phyloP scores from a whole-genome alignment of 2,113 vertebrate species.

The Phalacrocorax pelagicus region DNA sequence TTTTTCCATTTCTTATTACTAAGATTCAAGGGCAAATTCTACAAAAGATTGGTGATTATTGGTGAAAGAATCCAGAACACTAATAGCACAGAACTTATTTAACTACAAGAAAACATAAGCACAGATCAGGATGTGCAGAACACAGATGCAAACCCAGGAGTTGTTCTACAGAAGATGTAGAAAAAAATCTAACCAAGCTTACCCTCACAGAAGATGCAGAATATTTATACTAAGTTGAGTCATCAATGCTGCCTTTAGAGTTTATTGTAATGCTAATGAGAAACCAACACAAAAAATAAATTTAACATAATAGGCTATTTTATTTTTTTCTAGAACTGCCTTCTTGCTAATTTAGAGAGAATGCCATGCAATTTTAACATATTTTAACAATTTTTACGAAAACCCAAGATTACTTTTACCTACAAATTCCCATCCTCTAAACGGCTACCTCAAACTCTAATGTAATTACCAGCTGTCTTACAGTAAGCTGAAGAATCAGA shows the following conservation, averaged over 20 bases:
- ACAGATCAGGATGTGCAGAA: not conserved
- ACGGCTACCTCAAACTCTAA: not conserved
- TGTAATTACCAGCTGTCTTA: not conserved
- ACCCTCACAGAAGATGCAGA: not conserved
- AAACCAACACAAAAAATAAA: not conserved
- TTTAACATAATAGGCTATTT: not conserved
- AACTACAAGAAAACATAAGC: not conserved
- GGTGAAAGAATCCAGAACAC: not conserved
- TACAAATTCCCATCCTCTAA: not conserved
- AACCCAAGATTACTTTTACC: not conserved
- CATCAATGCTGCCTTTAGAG: not conserved
- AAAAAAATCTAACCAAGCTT: not conserved
- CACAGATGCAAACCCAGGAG: not conserved
- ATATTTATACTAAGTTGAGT: not conserved
- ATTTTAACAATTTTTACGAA: not conserved
- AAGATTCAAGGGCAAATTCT: not conserved
- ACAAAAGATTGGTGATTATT: not conserved
- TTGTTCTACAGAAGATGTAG: not conserved
- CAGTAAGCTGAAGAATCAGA: constrained; percentile 17
- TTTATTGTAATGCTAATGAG: not conserved
- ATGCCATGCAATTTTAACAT: not conserved
- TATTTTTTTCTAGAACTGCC: not conserved
- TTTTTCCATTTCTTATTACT: not conserved
- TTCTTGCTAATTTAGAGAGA: not conserved
- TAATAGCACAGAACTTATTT: not conserved